Evolutionary conservation across 2,113 vertebrate species (phyloP), one percentile per base, ranked within the genome.

Genomic region (Empidonax alnorum): DNA sequence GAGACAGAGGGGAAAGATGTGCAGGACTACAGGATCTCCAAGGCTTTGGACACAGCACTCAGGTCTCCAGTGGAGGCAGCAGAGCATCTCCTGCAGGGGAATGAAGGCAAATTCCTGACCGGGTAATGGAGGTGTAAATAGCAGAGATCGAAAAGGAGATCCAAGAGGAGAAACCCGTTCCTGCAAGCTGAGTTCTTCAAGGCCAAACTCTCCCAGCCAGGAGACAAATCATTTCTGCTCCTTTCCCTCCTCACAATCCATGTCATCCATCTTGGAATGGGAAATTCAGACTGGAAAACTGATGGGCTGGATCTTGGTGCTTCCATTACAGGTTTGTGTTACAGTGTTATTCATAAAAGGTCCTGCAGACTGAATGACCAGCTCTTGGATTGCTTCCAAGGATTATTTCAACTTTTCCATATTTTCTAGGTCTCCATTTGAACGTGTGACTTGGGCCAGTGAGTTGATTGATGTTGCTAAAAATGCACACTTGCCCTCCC

Each of bases 391-490:
- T 3, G 22, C 41, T 89, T 95, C 93, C 95, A 97, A 89, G 62
- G 53, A 67, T 89, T 84, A 89, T 91, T 96, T 94, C 47, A 96
- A 35, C 69, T 96, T 97, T 96, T 96, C 96, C 96, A 42, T 84
- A 81, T 84, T 91, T 89, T 84, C 66, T 80, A 52, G 69, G 61
- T 47, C 91, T 89, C 2, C 0, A 33, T 93, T 35, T 56, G 69
- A 81, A 82, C 0, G 17, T 93, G 89, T 89, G 76, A 61, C 87
- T 94, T 55, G 65, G 69, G 84, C 91, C 81, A 37, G n/a, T 25
- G 35, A 2, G 25, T 52, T 93, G 95, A 97, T 62, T 42, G 75
- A 91, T 91, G 91, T 31, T 71, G 63, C 84, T 94, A 83, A 96
- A 96, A 95, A 86, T 1, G 12, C 78, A 67, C 5, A 0, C 77